These are phyloP conservation scores for Eilema depressum DNA, from an alignment of 2,888 invertebrate species.

Conservation along the genomic window DNA sequence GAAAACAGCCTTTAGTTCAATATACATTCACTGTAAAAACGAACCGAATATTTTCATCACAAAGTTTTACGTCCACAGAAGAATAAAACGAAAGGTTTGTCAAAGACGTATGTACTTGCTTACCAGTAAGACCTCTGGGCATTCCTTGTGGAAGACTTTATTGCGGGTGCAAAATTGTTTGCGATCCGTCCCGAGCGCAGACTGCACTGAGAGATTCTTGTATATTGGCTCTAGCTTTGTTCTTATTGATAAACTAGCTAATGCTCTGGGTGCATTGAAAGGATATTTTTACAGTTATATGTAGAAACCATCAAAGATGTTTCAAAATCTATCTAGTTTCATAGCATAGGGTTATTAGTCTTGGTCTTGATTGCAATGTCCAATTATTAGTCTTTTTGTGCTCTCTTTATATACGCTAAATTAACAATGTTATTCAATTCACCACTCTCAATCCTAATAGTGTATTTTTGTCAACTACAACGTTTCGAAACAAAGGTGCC, in stretches of 20 bases:
- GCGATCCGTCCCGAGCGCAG: background rate
- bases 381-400: no score
- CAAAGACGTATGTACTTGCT: background rate
- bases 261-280: background rate
- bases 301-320: no score
- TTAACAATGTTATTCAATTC: no score
- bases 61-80: background rate
- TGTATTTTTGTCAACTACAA: background rate
- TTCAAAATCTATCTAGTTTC: no score
- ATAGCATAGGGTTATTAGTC: no score
- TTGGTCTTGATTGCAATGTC: no score
- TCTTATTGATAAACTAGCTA: constrained; percentile 4
- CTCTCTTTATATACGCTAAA: no score
- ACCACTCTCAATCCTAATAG: background rate
- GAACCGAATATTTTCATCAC: background rate
- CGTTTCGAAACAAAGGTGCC: background rate
- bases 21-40: background rate
- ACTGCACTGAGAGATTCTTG: constrained; percentile 2
- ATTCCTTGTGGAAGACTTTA: constrained; percentile 4
- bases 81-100: background rate
- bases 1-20: background rate
- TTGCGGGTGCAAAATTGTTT: constrained; percentile 4
- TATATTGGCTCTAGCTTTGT: background rate
- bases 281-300: background rate
- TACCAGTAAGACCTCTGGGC: constrained; percentile 4